Evolutionary conservation across 2,113 vertebrate species (phyloP).

Genomic region (Numida meleagris): DNA sequence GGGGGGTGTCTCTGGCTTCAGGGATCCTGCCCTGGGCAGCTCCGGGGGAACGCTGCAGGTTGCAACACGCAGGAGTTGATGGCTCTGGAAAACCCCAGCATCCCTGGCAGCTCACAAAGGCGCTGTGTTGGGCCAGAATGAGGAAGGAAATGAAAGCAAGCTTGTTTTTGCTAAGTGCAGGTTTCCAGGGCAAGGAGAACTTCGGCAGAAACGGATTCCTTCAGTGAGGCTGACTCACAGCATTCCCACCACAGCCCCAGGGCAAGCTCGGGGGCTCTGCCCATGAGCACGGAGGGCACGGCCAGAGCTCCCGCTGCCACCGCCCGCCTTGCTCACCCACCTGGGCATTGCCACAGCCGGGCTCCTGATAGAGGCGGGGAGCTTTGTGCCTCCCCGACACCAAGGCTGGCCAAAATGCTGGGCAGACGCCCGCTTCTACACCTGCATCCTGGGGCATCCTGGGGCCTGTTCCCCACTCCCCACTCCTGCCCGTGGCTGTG

Average conservation of each 20-base stretch:
- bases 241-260: rapidly evolving
- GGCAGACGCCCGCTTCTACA: not conserved
- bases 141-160: not conserved
- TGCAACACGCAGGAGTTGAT: rapidly evolving
- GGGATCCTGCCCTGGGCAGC: not conserved
- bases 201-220: not conserved
- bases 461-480: not conserved
- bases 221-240: not conserved
- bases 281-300: not conserved
- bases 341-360: not conserved
- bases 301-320: not conserved
- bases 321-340: not conserved
- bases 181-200: not conserved
- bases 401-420: not conserved
- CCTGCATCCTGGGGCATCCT: not conserved
- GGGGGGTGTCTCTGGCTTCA: rapidly evolving
- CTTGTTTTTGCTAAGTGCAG: not conserved
- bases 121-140: not conserved
- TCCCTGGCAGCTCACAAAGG: not conserved
- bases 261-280: not conserved
- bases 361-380: not conserved
- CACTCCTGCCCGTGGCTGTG: not conserved
- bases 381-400: not conserved
- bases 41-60: not conserved
- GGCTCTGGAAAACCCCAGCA: not conserved